Percentiles rank a stretch among this genome's conserved stretches.
These are phyloP conservation scores for Lepetodrilus schrolli DNA, from an alignment of 2,888 invertebrate genomes.

Conservation along the genomic window DNA sequence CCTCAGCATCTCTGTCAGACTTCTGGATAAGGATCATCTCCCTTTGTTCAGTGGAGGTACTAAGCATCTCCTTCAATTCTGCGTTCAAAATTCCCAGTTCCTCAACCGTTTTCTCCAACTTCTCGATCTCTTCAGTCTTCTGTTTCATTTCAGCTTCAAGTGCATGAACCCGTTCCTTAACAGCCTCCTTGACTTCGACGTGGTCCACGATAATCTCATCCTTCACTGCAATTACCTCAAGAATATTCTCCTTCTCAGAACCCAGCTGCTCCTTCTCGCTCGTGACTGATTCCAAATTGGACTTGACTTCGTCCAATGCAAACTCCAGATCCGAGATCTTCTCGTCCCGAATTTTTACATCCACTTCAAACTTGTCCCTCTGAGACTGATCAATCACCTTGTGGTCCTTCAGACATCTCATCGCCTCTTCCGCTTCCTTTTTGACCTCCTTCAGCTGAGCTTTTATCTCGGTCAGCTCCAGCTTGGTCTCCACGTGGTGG, in stretches of 20 bases:
- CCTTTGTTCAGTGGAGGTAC: conserved; percentile 47
- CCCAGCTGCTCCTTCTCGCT: conserved; percentile 28
- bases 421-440: conserved; percentile 30
- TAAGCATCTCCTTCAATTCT: conserved; percentile 52
- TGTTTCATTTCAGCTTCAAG: conserved; percentile 67
- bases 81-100: conserved; percentile 47
- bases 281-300: conserved; percentile 9
- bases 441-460: conserved; percentile 30
- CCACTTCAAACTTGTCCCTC: neutral
- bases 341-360: neutral
- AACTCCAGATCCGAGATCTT: neutral
- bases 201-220: conserved; percentile 24
- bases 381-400: neutral
- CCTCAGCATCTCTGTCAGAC: neutral
- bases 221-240: conserved; percentile 19
- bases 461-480: conserved; percentile 37
- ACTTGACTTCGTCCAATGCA: conserved; percentile 5
- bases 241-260: conserved; percentile 18
- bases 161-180: conserved; percentile 80
- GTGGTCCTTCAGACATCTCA: neutral
- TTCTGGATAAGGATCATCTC: conserved; percentile 39
- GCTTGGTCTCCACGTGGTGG: conserved; percentile 36
- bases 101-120: conserved; percentile 80
- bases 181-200: conserved; percentile 34
- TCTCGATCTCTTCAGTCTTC: conserved; percentile 36